A percentile compares a stretch with the other conserved stretches of the same genome.
Evolutionary conservation across 2,797 vertebrate species (phyloP).

Genomic region (Varecia variegata): DNA sequence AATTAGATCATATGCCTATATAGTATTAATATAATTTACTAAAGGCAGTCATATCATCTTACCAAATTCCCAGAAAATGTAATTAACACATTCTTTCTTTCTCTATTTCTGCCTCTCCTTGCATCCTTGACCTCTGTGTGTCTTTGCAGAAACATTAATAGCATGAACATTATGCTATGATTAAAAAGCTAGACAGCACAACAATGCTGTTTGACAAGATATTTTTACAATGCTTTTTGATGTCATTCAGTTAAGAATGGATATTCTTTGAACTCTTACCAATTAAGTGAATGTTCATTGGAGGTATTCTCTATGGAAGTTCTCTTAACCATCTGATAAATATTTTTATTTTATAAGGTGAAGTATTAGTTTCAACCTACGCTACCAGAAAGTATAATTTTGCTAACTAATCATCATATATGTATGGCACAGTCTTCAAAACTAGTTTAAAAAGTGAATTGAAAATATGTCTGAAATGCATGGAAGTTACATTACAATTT

Average conservation of each 20-base stretch:
- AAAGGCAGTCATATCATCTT: slow-evolving; percentile 58
- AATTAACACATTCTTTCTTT: slow-evolving; percentile 79
- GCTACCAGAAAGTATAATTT: slow-evolving; percentile 69
- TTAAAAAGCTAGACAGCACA: slow-evolving; percentile 83
- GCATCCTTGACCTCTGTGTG: slow-evolving; percentile 81
- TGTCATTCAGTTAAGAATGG: slow-evolving; percentile 81
- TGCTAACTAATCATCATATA: slow-evolving; percentile 74
- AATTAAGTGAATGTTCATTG: slow-evolving; percentile 78
- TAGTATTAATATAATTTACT: slow-evolving; percentile 54
- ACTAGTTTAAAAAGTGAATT: slow-evolving; percentile 68
- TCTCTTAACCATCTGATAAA: slow-evolving; percentile 68
- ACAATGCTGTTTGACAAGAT: slow-evolving; percentile 82
- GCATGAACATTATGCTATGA: slow-evolving; percentile 79
- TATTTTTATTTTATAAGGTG: slow-evolving; percentile 71
- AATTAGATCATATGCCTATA: slow-evolving; percentile 67
- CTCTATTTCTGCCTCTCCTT: slow-evolving; percentile 48
- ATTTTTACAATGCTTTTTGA: slow-evolving; percentile 83
- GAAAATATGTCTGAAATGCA: slow-evolving; percentile 42
- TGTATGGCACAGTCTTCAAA: slow-evolving; percentile 63
- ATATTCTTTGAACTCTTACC: slow-evolving; percentile 83
- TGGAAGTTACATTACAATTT: slow-evolving; percentile 54
- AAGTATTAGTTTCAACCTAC: slow-evolving; percentile 74
- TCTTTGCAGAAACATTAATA: slow-evolving; percentile 82
- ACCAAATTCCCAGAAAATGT: slow-evolving; percentile 78
- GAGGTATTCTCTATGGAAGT: slow-evolving; percentile 60